A percentile compares a stretch with the other conserved stretches of the same genome.
phyloP scores from a whole-genome alignment of 2,113 vertebrate genomes.

The Balaenoptera acutorostrata region DNA sequence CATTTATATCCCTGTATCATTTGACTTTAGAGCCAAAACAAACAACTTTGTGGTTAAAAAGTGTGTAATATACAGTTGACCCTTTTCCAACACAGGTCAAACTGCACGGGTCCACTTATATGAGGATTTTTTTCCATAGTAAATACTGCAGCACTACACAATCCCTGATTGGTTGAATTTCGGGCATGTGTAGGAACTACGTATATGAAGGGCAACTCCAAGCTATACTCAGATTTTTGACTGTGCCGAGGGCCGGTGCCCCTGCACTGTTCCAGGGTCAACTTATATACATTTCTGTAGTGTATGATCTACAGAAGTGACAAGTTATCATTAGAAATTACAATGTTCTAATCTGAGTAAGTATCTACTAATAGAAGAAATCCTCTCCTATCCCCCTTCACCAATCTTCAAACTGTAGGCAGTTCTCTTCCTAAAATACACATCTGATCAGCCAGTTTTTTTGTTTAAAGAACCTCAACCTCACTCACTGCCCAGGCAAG shows the following conservation, averaged over 20 bases:
- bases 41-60: conserved; percentile 1
- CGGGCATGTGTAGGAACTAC: not conserved
- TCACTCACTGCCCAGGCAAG: not conserved
- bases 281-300: not conserved
- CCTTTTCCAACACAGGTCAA: not conserved
- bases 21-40: not conserved
- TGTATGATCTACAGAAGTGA: not conserved
- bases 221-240: not conserved
- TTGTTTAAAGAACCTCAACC: not conserved
- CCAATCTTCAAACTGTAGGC: not conserved
- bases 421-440: not conserved
- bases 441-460: not conserved
- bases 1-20: not conserved
- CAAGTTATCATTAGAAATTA: not conserved
- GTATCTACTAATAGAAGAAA: not conserved
- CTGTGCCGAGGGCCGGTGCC: not conserved
- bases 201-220: not conserved
- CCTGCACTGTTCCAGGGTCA: not conserved
- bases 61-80: not conserved
- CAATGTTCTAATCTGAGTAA: not conserved
- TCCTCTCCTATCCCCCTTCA: not conserved
- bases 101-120: not conserved
- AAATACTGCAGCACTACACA: not conserved
- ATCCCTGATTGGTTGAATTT: not conserved
- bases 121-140: not conserved